Conservation (phyloP, 2,888 invertebrate species). For the Cloeon dipterum region DNA sequence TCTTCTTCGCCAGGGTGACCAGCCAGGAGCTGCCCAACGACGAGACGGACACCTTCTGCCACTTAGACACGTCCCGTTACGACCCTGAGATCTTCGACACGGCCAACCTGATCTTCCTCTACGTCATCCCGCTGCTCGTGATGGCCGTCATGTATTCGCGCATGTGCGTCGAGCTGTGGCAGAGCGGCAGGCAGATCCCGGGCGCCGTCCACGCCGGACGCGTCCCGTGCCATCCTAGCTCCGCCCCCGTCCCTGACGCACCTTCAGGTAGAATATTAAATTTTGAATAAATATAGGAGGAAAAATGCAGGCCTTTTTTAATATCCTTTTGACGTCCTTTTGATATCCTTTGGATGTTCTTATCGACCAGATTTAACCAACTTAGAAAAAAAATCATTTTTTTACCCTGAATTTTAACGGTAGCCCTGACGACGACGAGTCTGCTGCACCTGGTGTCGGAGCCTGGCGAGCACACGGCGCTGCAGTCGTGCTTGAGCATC, state of each 20-base stretch:
- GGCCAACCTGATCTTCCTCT: constrained; percentile 61
- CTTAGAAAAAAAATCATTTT: no score
- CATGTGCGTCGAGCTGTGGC: constrained; percentile 66
- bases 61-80: constrained; percentile 49
- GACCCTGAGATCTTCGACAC: constrained; percentile 57
- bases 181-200: constrained; percentile 14
- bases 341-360: no score
- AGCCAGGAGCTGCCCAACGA: constrained; percentile 32
- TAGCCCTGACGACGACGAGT: not conserved
- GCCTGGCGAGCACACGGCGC: not conserved
- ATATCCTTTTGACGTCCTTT: no score
- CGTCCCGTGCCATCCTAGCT: no score
- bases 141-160: constrained; percentile 59
- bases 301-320: no score
- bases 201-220: not conserved
- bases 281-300: no score
- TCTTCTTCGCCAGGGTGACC: constrained; percentile 60
- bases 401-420: no score
- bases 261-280: no score
- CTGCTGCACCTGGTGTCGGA: not conserved
- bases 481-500: not conserved
- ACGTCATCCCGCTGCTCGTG: constrained; percentile 53
- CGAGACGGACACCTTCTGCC: constrained; percentile 42
- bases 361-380: no score
- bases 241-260: no score